Base-by-base conservation (phyloP, 37 sponge, comb jelly and placozoan species). In the Oopsacas minuta region DNA sequence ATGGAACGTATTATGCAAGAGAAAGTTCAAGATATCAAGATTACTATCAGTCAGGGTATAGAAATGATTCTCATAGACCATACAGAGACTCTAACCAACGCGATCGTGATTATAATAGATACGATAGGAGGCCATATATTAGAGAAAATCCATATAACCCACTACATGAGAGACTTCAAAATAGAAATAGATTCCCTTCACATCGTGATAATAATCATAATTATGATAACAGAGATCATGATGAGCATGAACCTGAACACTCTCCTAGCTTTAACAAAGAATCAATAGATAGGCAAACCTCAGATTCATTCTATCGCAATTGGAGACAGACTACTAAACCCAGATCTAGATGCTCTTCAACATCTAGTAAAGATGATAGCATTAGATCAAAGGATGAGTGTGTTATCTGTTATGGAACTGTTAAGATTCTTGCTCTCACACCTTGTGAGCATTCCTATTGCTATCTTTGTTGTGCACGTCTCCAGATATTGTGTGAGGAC, bases 371-470 rank as follows among this genome's bases (percentile, higher is more conserved):
- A 5, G 20, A 10, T 25, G 75, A 25, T 5, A 15, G 12, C 49
- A 8, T 15, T 8, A 42, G 49, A 15, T 61, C 75, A 32, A 25
- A 34, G 28, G 75, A 61, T 12, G 75, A 61, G 28, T 61, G 75
- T 61, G 75, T 61, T 61, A 61, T 61, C 28, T 61, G 75, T 34
- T 61, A 61, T 34, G 75, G 75, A 61, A n/a, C 75, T 32, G 22
- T 61, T 61, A 61, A 10, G 30, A 10, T 25, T n/a, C 75, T 61
- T 34, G 75, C 75, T 61, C 20, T 61, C 20, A 61, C 75, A 3
- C 61, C 86, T 36, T 96, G 97, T 39, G 86, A 94, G 20, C 97
- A 96, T 39, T 89, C 89, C 23, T 37, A 90, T 12, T 96, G 97
- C 38, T 85, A 89, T 39, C 32, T 81, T 36, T 96, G 97, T 81